Base-by-base conservation (phyloP, 2,113 vertebrate species). In the Ranitomeya variabilis region DNA sequence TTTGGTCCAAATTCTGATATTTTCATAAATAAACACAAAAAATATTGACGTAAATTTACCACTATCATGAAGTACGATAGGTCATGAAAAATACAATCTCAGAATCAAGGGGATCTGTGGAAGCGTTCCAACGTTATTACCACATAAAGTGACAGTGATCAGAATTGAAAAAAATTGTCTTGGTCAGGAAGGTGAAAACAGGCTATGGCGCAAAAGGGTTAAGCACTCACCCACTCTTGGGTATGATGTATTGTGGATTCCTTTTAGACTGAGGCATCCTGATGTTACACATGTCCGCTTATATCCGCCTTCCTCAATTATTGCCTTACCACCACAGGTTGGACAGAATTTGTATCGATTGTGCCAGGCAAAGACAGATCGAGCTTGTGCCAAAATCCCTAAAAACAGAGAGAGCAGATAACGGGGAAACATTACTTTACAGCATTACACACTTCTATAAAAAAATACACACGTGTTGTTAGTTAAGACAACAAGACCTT, bases 221-320 rank as follows among this genome's bases (percentile, higher is more conserved):
- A 51, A 14, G 55, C 15, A 57, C 96, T 91, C 95, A 97, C 98
- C 98, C 51, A 98, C 96, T 95, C 97, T 95, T 83, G 98, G 98
- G 71, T 98, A 99, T 15, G 96, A 97, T 7, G 97, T 99, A 90
- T 97, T 99, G 90, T 99, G 97, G 85, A 98, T 94, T 0, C 97
- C 97, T 14, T 93, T 92, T 13, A 95, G 96, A 90, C 97, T 99
- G 52, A 92, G 93, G 77, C 98, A 99, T 80, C 87, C 91, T 23
- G 94, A 71, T 90, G 95, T 96, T 77, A 97, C 89, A 87, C 98
- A 99, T n/a, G 91, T 95, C 93, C 97, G 96, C 94, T 97, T 99
- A 91, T 99, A 96, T 19, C 98, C 98, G 0, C 94, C 97, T 85
- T 98, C 97, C 91, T 97, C 95, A 81, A 91, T 93, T 79, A 90